phyloP scores from a whole-genome alignment of 2,888 invertebrate species.

The Pollenia griseotomentosa region DNA sequence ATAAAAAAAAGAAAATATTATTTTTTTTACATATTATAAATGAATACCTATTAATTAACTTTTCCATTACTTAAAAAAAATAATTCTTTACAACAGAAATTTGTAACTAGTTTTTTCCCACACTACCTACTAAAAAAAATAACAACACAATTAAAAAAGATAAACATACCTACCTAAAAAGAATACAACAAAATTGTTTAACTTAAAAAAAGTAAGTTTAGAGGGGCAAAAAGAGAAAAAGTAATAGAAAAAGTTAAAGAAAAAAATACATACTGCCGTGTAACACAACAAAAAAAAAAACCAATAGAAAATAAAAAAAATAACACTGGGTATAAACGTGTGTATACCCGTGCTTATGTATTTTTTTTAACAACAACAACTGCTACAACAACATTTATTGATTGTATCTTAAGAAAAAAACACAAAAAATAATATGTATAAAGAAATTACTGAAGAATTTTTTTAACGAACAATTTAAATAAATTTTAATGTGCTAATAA shows the following conservation, averaged over 20 bases:
- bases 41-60: not conserved
- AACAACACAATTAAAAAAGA: conserved; percentile 4
- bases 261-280: conserved; percentile 37
- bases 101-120: conserved; percentile 26
- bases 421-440: conserved; percentile 4
- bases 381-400: conserved; percentile 53
- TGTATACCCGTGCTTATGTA: conserved; percentile 42
- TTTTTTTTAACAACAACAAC: not conserved
- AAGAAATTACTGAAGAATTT: conserved; percentile 13
- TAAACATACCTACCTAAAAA: conserved; percentile 11
- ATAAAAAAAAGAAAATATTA: conserved; percentile 12
- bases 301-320: not conserved
- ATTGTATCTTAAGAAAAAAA: conserved; percentile 54
- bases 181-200: conserved; percentile 33
- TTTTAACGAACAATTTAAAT: conserved; percentile 28
- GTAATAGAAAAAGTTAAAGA: conserved; percentile 10
- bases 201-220: not conserved
- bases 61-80: not conserved
- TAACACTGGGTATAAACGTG: conserved; percentile 32
- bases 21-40: not conserved
- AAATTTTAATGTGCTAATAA: conserved; percentile 24
- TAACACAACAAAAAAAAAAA: conserved; percentile 12
- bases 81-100: not conserved
- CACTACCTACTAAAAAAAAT: not conserved
- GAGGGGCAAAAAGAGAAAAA: not conserved